Conservation (phyloP, 2,888 invertebrate species). For the Lasioglossum leucozonium region DNA sequence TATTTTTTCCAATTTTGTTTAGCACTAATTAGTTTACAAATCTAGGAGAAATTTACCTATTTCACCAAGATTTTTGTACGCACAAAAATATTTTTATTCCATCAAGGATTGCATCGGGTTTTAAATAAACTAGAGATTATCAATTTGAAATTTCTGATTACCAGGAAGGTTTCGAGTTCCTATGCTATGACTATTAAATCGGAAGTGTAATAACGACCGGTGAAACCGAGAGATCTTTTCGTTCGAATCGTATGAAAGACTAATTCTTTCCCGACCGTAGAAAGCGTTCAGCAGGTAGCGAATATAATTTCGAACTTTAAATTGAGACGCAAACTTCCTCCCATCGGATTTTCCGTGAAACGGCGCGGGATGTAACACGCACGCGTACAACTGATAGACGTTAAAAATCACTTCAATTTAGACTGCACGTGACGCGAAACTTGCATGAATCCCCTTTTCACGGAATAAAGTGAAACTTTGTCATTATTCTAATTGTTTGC, state of each 20-base stretch:
- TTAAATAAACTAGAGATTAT: not conserved
- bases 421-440: slow-evolving; percentile 51
- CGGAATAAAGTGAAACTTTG: slow-evolving; percentile 75
- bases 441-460: slow-evolving; percentile 58
- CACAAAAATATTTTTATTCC: not conserved
- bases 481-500: slow-evolving; percentile 77
- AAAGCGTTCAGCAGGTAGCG: slow-evolving; percentile 36
- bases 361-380: slow-evolving; percentile 32
- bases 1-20: too few relatives aligned
- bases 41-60: not conserved
- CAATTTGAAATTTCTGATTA: not conserved
- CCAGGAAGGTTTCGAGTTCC: not conserved
- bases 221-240: slow-evolving; percentile 21
- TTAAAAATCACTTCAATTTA: slow-evolving; percentile 66
- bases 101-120: not conserved
- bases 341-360: slow-evolving; percentile 24
- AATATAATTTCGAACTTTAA: slow-evolving; percentile 56
- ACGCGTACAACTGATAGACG: slow-evolving; percentile 25
- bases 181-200: not conserved
- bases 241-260: slow-evolving; percentile 18
- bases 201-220: not conserved
- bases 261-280: slow-evolving; percentile 34
- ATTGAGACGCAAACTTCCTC: slow-evolving; percentile 52
- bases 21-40: not conserved
- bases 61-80: not conserved